These are phyloP conservation scores for Paratrypauchen microcephalus DNA, from an alignment of 2,797 vertebrate species.

Conservation along the genomic window DNA sequence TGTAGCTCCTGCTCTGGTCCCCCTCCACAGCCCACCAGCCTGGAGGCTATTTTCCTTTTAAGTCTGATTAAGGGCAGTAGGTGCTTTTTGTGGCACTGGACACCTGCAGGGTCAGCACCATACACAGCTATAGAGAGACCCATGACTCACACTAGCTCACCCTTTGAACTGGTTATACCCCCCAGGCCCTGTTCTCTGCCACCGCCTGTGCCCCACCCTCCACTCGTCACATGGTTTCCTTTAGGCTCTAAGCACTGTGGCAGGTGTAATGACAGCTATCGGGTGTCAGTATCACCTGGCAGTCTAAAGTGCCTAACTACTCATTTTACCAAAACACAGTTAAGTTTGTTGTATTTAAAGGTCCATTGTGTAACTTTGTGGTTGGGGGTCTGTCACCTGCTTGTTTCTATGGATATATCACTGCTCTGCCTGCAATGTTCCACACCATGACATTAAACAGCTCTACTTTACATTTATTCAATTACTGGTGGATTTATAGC, in stretches of 20 bases:
- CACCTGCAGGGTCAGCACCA: constrained; percentile 61
- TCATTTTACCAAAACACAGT: too few species aligned
- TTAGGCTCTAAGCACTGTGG: constrained; percentile 26
- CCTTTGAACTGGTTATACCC: constrained; percentile 51
- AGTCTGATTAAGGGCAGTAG: constrained; percentile 47
- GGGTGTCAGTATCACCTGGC: constrained; percentile 27
- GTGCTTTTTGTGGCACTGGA: constrained; percentile 46
- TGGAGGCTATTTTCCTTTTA: constrained; percentile 47
- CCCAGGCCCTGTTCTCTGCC: constrained; percentile 19
- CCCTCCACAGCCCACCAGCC: constrained; percentile 16
- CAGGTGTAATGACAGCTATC: constrained; percentile 49
- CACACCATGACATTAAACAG: too few species aligned
- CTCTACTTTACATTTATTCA: too few species aligned
- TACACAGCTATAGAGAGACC: constrained; percentile 53
- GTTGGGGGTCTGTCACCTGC: too few species aligned
- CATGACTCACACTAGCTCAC: constrained; percentile 13
- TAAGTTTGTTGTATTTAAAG: too few species aligned
- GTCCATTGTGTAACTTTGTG: too few species aligned
- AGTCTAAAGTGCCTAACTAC: neutral
- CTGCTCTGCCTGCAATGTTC: too few species aligned
- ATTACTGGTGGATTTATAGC: too few species aligned
- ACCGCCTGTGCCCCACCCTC: constrained; percentile 9
- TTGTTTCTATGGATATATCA: too few species aligned
- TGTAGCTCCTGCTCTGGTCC: constrained; percentile 24
- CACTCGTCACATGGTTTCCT: constrained; percentile 22